Conservation (phyloP, 2,797 vertebrate species). For the Holocentrus rufus region DNA sequence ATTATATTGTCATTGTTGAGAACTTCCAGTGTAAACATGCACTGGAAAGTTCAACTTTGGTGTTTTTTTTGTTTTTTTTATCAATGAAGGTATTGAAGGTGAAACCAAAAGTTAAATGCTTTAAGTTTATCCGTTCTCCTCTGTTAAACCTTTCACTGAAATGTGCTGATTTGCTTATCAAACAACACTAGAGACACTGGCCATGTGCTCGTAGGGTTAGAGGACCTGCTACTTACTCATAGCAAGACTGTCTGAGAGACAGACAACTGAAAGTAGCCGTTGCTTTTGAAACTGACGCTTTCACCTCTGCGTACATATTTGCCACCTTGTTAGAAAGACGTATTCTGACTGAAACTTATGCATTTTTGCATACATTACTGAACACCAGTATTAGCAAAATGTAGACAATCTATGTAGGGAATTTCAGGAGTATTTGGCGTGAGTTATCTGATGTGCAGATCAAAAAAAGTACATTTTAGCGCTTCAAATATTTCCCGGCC, state of each 20-base stretch:
- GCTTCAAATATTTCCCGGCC: constrained; percentile 5
- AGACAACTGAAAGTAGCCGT: constrained; percentile 83
- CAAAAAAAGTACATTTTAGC: constrained; percentile 9
- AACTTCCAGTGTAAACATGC: constrained; percentile 56
- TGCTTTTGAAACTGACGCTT: constrained; percentile 78
- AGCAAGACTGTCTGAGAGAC: constrained; percentile 72
- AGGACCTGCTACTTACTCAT: constrained; percentile 77
- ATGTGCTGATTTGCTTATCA: constrained; percentile 71
- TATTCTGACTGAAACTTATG: constrained; percentile 72
- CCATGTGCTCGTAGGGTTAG: constrained; percentile 54
- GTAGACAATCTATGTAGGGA: constrained; percentile 73
- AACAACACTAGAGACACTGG: constrained; percentile 73
- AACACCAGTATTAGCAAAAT: constrained; percentile 77
- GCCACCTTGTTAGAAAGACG: constrained; percentile 59
- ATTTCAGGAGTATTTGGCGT: constrained; percentile 57
- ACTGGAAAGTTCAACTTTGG: constrained; percentile 47
- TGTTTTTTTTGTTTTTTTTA: constrained; percentile 47
- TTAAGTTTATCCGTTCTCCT: constrained; percentile 55
- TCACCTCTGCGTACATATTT: constrained; percentile 60
- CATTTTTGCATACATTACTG: constrained; percentile 66
- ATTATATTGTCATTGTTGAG: constrained; percentile 77
- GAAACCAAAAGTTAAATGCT: constrained; percentile 65
- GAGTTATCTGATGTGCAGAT: constrained; percentile 59
- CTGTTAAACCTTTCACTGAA: constrained; percentile 62
- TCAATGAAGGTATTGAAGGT: constrained; percentile 70